phyloP scores from a whole-genome alignment of 2,797 vertebrate species.

The Melanotaenia parkinsoni region DNA sequence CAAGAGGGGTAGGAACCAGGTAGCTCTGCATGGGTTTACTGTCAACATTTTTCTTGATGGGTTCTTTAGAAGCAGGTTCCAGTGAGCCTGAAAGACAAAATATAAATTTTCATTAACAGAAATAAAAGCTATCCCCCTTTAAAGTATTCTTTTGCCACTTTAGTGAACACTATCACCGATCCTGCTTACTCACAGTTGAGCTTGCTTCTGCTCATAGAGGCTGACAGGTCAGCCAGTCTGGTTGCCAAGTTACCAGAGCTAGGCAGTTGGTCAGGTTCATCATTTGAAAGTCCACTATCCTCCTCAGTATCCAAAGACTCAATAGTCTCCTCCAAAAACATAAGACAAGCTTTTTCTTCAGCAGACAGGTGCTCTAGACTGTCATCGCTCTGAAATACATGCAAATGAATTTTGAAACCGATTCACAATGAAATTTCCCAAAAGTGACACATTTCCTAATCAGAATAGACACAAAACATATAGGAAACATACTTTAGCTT shows the following conservation, averaged over 20 bases:
- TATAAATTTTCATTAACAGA: neutral
- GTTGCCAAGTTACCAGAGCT: constrained; percentile 55
- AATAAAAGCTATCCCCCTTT: neutral
- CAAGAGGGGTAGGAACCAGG: constrained; percentile 79
- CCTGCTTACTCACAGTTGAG: constrained; percentile 63
- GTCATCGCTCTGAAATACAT: constrained; percentile 85
- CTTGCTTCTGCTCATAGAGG: constrained; percentile 66
- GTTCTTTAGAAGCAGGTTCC: constrained; percentile 33
- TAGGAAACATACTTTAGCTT: neutral
- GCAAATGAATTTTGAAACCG: neutral
- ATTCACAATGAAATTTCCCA: neutral
- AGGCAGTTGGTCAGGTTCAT: constrained; percentile 75
- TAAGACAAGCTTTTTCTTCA: constrained; percentile 93
- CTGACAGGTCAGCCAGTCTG: constrained; percentile 75
- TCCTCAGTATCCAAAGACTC: constrained; percentile 90
- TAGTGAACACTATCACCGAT: neutral
- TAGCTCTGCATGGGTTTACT: constrained; percentile 59
- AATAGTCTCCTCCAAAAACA: constrained; percentile 95
- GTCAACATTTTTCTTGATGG: constrained; percentile 35
- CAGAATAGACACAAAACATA: neutral
- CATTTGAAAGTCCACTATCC: constrained; percentile 86
- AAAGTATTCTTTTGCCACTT: neutral
- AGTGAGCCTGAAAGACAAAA: constrained; percentile 56
- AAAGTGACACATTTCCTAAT: neutral
- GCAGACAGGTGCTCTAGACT: constrained; percentile 90